Evolutionary conservation across 2,888 invertebrate genomes (phyloP).

Genomic region (Ophion obscuratus): DNA sequence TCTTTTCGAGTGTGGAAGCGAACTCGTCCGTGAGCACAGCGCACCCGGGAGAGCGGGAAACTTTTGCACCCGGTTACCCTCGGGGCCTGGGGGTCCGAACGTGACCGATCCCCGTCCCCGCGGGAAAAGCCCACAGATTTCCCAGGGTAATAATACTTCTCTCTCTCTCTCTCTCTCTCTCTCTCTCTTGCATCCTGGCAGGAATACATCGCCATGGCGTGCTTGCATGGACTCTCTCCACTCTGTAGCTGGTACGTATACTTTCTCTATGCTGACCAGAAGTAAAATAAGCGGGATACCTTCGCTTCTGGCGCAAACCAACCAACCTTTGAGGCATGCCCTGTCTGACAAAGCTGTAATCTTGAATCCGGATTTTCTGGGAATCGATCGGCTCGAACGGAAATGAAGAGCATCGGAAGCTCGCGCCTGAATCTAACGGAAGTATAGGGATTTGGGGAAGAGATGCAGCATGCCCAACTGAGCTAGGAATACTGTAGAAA

Average conservation of each 20-base stretch:
- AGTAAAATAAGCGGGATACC: conserved; percentile 49
- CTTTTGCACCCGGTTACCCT: conserved; percentile 75
- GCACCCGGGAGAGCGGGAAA: conserved; percentile 71
- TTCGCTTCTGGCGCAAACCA: background rate
- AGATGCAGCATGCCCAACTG: background rate
- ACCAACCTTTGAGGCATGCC: conserved; percentile 1
- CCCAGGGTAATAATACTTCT: conserved; percentile 87
- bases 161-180: conserved; percentile 86
- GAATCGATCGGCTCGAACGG: conserved; percentile 68
- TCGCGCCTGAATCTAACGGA: conserved; percentile 62
- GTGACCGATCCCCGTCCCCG: conserved; percentile 86
- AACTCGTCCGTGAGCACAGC: conserved; percentile 37
- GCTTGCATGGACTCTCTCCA: conserved; percentile 18
- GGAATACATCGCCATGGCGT: conserved; percentile 23
- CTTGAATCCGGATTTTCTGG: conserved; percentile 45
- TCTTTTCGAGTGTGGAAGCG: conserved; percentile 48
- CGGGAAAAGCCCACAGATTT: conserved; percentile 85
- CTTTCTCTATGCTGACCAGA: conserved; percentile 25
- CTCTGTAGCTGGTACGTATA: conserved; percentile 1
- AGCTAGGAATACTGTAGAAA: background rate
- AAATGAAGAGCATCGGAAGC: conserved; percentile 75
- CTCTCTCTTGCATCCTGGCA: conserved; percentile 81
- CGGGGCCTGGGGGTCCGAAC: conserved; percentile 81
- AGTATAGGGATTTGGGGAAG: conserved; percentile 71
- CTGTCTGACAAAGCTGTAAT: conserved; percentile 29